These are phyloP conservation scores for Anoura caudifer DNA, from an alignment of 2,113 vertebrate genomes.

Conservation along the genomic window DNA sequence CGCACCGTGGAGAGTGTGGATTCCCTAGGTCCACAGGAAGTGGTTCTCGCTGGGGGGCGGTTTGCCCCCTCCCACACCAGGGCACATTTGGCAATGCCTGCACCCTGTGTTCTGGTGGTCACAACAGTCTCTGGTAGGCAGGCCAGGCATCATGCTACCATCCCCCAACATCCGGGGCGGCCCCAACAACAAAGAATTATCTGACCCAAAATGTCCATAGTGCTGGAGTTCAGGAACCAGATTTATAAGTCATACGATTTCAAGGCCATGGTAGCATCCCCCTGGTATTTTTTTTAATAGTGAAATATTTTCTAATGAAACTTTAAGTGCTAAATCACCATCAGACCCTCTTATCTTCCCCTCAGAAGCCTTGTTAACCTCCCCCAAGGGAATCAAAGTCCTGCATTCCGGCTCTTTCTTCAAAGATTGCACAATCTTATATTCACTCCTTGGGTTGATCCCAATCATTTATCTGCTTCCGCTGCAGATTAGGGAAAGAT, in stretches of 20 bases:
- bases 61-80: neutral
- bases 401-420: neutral
- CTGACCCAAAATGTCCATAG: neutral
- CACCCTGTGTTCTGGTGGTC: neutral
- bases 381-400: neutral
- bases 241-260: neutral
- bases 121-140: neutral
- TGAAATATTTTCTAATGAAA: slow-evolving; percentile 16
- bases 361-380: neutral
- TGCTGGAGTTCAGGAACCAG: neutral
- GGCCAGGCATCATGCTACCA: neutral
- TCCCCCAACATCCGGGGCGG: neutral
- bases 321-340: neutral
- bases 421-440: neutral
- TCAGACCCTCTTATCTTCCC: neutral
- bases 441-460: neutral
- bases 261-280: neutral
- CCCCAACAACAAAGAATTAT: neutral
- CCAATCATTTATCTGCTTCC: neutral
- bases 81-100: neutral
- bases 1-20: neutral
- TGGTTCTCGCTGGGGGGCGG: neutral
- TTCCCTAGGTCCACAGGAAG: neutral
- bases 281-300: neutral
- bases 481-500: slow-evolving; percentile 8